Evolutionary conservation across 2,888 invertebrate genomes (phyloP).

Genomic region (Ormyrus labotus): DNA sequence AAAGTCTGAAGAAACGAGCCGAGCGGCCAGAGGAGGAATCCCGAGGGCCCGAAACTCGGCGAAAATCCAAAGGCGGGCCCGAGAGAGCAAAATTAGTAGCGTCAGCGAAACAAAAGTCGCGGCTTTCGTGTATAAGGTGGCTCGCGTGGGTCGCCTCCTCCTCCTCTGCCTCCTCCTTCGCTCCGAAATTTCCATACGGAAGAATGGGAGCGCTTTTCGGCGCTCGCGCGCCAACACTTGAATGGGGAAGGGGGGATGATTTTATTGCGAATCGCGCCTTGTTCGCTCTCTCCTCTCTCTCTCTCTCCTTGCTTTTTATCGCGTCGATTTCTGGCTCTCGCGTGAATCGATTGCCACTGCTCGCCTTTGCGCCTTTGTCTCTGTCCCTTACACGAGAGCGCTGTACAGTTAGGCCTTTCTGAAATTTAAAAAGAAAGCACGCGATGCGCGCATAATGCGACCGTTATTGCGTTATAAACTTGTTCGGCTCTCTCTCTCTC

Average conservation of each 20-base stretch:
- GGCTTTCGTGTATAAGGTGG: neutral
- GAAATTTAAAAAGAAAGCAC: constrained; percentile 21
- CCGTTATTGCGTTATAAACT: constrained; percentile 38
- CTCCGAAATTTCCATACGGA: constrained; percentile 52
- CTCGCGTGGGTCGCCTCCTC: neutral
- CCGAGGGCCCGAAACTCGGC: neutral
- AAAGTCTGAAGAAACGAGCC: too few species aligned
- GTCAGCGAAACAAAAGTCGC: constrained; percentile 51
- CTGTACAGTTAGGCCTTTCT: constrained; percentile 41
- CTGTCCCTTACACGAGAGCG: neutral
- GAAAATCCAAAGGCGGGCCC: constrained; percentile 1
- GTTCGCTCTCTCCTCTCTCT: constrained; percentile 18
- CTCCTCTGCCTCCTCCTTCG: neutral
- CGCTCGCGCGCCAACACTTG: constrained; percentile 14
- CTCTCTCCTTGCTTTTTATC: neutral
- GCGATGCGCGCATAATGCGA: constrained; percentile 27
- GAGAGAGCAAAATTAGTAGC: constrained; percentile 50
- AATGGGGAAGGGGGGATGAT: constrained; percentile 44
- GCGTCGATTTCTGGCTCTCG: neutral
- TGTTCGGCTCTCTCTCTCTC: neutral
- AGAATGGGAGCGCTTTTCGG: constrained; percentile 50
- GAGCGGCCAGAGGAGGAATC: neutral
- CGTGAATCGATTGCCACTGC: constrained; percentile 35
- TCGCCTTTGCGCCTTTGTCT: constrained; percentile 41
- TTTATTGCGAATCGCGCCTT: constrained; percentile 49